Evolutionary conservation across 2,113 vertebrate genomes (phyloP).

Genomic region (Thamnaconus septentrionalis): DNA sequence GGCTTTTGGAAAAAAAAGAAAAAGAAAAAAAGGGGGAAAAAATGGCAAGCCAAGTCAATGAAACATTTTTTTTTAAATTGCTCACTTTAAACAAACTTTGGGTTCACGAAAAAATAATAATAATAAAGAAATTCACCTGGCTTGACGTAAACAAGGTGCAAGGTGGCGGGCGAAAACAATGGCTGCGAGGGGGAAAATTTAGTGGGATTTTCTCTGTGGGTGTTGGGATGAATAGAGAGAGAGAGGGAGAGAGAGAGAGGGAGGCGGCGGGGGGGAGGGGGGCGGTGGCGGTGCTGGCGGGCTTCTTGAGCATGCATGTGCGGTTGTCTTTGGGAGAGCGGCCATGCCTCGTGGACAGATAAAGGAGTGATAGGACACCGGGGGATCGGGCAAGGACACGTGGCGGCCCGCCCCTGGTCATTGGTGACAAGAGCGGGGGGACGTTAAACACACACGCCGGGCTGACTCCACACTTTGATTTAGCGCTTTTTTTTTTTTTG

Average conservation of each 20-base stretch:
- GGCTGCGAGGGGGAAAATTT: conserved; percentile 61
- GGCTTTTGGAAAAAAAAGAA: conserved; percentile 9
- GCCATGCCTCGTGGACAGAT: conserved; percentile 78
- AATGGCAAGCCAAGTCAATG: conserved; percentile 16
- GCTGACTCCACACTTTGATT: conserved; percentile 78
- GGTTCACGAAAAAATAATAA: too few species aligned
- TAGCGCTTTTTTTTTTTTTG: conserved; percentile 63
- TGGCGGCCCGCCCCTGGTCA: conserved; percentile 76
- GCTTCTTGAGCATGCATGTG: conserved; percentile 73
- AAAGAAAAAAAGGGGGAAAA: conserved; percentile 24
- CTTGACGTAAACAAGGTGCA: too few species aligned
- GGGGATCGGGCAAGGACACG: conserved; percentile 78
- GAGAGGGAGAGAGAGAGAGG: not conserved
- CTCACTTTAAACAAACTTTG: too few species aligned
- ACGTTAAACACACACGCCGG: conserved; percentile 76
- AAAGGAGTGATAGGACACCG: conserved; percentile 78
- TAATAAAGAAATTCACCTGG: too few species aligned
- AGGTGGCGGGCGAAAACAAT: conserved; percentile 42
- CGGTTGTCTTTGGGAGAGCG: conserved; percentile 72
- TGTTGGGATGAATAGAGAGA: conserved; percentile 70
- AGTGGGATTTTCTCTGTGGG: conserved; percentile 70
- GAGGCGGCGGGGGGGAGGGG: too few species aligned
- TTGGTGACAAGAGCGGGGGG: conserved; percentile 76
- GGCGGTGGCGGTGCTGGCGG: not conserved
- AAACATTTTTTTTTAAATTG: too few species aligned